Conservation (phyloP, 2,797 vertebrate species). For the Crypturellus tataupa region DNA sequence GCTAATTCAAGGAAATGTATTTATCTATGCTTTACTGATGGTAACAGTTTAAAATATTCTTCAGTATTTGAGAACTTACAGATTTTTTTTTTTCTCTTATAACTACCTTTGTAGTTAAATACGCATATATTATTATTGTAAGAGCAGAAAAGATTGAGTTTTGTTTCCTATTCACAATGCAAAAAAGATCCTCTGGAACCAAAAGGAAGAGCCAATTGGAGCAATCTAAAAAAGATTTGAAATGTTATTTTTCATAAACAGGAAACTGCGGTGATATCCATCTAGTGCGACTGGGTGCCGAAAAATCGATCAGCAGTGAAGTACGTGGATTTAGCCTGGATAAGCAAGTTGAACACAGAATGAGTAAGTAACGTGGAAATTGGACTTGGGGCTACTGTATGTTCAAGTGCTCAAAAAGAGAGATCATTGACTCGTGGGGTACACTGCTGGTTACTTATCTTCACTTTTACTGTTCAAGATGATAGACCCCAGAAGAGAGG, state of each 20-base stretch:
- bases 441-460: neutral
- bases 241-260: slow-evolving; percentile 64
- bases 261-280: slow-evolving; percentile 91
- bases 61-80: neutral
- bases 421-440: neutral
- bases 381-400: neutral
- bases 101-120: neutral
- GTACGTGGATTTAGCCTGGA: slow-evolving; percentile 87
- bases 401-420: neutral
- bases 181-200: neutral
- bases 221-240: neutral
- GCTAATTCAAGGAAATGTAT: neutral
- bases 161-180: neutral
- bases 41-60: neutral
- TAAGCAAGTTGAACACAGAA: slow-evolving; percentile 83
- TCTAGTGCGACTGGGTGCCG: slow-evolving; percentile 86
- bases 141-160: neutral
- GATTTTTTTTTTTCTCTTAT: neutral
- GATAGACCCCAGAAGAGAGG: neutral
- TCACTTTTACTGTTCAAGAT: neutral
- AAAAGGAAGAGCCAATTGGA: neutral
- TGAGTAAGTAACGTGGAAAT: slow-evolving; percentile 80
- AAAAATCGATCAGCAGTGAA: slow-evolving; percentile 83
- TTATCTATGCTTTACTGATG: neutral
- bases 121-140: neutral